These are phyloP conservation scores for Podilymbus podiceps DNA, from an alignment of 2,113 vertebrate species.

Conservation along the genomic window DNA sequence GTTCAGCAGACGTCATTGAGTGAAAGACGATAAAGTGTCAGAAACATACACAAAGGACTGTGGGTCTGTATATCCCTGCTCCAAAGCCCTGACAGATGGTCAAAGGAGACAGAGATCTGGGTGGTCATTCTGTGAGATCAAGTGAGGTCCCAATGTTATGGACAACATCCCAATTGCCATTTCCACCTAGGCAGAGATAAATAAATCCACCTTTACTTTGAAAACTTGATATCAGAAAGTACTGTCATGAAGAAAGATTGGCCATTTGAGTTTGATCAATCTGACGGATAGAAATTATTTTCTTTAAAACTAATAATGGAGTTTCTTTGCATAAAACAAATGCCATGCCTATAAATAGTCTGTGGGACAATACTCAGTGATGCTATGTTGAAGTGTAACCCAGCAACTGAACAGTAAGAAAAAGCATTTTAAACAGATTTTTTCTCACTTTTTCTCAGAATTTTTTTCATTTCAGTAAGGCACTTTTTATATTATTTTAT, in stretches of 20 bases:
- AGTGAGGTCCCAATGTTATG: not conserved
- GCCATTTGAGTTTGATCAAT: not conserved
- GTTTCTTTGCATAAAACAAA: slow-evolving; percentile 27
- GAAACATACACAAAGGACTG: not conserved
- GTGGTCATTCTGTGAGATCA: not conserved
- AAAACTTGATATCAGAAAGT: not conserved
- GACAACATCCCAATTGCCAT: not conserved
- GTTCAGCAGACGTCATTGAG: not conserved
- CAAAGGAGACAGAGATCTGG: not conserved
- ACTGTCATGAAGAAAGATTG: not conserved
- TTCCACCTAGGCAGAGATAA: not conserved
- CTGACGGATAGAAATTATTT: not conserved
- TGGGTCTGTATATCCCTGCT: not conserved
- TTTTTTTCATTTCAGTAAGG: not conserved
- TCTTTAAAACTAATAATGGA: slow-evolving; percentile 29
- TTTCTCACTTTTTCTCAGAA: too few species aligned
- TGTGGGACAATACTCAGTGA: not conserved
- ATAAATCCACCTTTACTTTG: not conserved
- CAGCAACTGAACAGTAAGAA: slow-evolving; percentile 3
- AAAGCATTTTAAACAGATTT: not conserved
- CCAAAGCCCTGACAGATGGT: not conserved
- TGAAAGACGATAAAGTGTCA: not conserved
- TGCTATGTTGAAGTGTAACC: not conserved
- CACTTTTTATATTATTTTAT: not conserved
- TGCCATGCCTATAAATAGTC: not conserved